Base-by-base conservation (phyloP, 2,113 vertebrate species). In the Chloropsis cyanopogon region DNA sequence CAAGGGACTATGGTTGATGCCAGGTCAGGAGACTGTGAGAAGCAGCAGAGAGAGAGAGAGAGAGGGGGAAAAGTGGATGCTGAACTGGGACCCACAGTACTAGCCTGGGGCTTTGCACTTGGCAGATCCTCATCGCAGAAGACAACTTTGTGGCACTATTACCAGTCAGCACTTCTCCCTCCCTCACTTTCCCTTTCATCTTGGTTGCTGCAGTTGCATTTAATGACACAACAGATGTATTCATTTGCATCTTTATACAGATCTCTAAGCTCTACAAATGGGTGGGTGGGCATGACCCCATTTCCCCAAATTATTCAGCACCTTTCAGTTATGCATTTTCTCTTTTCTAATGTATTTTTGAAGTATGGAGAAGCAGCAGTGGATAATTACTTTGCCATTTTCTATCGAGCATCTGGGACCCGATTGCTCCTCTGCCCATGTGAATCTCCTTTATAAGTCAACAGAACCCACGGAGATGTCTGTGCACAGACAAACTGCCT, bases 141-240 rank as follows among this genome's bases (percentile, higher is more conserved):
- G 90, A 95, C 73, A 86, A 94, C 87, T 84, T 78, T 37, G 87
- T 90, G 90, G 66, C 73, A 77, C 83, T 92, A 35, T 90, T 94
- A 95, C 82, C 94, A 95, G 88, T 96, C 96, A 95, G 91, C 94
- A 90, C 72, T 95, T 95, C 94, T 95, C 35, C 70, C 83, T 92
- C 77, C 26, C 80, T 96, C 78, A 56, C 70, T 85, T 93, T 94
- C 44, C 66, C 88, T 97, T 96, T 96, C 94, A 96, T 94, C 96
- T 95, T 94, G 89, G 95, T 96, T 94, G 89, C 92, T 96, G 86
- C 82, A 80, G 75, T 95, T 95, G 94, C 95, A 90, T 96, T 95
- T 96, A 95, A 97, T 93, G 95, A 91, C 96, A 96, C 92, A 92
- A 96, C 96, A 97, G 96, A 96, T 96, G 96, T 96, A 96, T 96